Base-by-base conservation (phyloP, 1,140 invertebrate genomes). In the Branchinecta lynchi region DNA sequence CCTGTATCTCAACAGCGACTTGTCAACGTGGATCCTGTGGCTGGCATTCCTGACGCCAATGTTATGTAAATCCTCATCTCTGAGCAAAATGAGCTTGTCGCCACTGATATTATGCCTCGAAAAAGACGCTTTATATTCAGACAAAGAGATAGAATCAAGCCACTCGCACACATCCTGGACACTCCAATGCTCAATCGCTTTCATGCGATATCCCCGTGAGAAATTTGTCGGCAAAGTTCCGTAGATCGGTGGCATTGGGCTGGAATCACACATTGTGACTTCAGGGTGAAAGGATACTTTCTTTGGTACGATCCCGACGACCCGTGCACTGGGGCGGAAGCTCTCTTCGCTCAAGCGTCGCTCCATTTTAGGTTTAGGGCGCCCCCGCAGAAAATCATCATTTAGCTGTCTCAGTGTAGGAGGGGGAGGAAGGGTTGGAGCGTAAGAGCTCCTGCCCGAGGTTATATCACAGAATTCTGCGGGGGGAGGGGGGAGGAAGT, bases 301-400 rank as follows among this genome's bases (percentile, higher is more conserved):
- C 78, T 90, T 91, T 67, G 89, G 88, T 76, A 89, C 83, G 65
- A 88, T 84, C 45, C 87, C 88, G 21, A 90, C 87, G 70, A 91
- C 89, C 71, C 89, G 83, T 17, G 89, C 87, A 70, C 85, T 80
- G 74, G 80, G 21, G 17, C 15, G n/a, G 20, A 66, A 12, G 8
- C 21, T 20, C 8, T 71, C 60, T 44, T 70, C 69, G 12, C 69
- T 70, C 44, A 70, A 66, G 10, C 69, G 65, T 7, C 69, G 60
- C 46, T 70, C 69, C 43, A 70, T 43, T 32, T 44, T 45, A 2
- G 43, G 69, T 8, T 17, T 7, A 32, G 32, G 43, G 45, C 69
- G 69, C 67, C 69, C 15, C 44, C 66, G 7, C 45, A n/a, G 44
- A 65, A 45, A 44, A 12, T 65, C 15, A 43, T n/a, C 65, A 15